Conservation (phyloP, 2,888 invertebrate species). For the Erebia ligea region DNA sequence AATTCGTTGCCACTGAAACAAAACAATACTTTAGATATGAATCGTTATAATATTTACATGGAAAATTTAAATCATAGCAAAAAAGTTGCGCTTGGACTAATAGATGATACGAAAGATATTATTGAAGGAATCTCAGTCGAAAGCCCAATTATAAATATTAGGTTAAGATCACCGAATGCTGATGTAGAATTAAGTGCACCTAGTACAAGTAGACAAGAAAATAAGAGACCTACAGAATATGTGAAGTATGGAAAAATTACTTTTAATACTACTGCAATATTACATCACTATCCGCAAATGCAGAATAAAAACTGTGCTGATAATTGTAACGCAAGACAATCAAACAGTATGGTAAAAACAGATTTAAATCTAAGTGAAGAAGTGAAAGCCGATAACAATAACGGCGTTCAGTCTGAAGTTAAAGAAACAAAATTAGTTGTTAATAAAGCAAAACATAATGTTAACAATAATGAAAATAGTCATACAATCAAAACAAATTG, state of each 20-base stretch:
- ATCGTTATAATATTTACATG: slow-evolving; percentile 73
- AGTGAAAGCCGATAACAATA: slow-evolving; percentile 62
- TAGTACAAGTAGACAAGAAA: slow-evolving; percentile 61
- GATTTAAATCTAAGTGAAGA: slow-evolving; percentile 59
- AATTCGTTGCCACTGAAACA: slow-evolving; percentile 76
- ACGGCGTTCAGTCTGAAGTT: slow-evolving; percentile 50
- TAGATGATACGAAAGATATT: slow-evolving; percentile 70
- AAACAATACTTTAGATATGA: slow-evolving; percentile 76
- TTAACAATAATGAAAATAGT: slow-evolving; percentile 62
- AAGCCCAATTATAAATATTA: slow-evolving; percentile 48
- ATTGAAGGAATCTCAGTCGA: slow-evolving; percentile 56
- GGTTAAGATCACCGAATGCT: slow-evolving; percentile 53
- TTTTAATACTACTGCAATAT: slow-evolving; percentile 74
- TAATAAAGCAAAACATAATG: slow-evolving; percentile 56
- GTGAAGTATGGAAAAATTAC: slow-evolving; percentile 77
- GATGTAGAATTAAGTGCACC: slow-evolving; percentile 61
- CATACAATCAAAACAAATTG: slow-evolving; percentile 49
- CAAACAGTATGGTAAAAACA: slow-evolving; percentile 58
- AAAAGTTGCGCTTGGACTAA: slow-evolving; percentile 67
- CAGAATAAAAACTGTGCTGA: slow-evolving; percentile 51
- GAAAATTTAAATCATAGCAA: slow-evolving; percentile 71
- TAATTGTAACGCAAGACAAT: slow-evolving; percentile 31
- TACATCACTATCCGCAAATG: slow-evolving; percentile 77
- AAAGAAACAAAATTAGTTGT: slow-evolving; percentile 47
- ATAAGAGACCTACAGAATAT: slow-evolving; percentile 63